Percentiles rank a stretch among this genome's conserved stretches.
Conservation (phyloP, 2,113 vertebrate genomes). For the Percina caprodes region DNA sequence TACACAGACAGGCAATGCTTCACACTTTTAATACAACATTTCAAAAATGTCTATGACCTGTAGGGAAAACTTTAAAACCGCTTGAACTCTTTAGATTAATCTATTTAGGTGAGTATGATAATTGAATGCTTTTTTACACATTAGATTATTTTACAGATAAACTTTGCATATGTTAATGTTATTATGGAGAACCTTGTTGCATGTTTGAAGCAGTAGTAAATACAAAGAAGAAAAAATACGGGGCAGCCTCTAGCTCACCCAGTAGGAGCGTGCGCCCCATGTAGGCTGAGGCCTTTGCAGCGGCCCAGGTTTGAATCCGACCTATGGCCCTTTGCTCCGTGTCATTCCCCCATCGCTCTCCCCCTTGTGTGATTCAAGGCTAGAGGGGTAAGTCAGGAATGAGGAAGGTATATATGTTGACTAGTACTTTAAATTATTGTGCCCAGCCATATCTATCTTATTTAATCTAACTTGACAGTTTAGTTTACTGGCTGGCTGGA, state of each 20-base stretch:
- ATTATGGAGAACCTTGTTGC: no score
- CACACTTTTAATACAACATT: constrained; percentile 18
- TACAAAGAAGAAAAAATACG: no score
- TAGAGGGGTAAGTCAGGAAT: neutral
- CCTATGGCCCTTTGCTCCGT: no score
- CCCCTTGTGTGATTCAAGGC: neutral
- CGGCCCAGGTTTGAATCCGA: no score
- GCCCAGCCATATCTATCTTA: neutral
- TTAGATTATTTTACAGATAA: no score
- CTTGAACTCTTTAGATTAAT: neutral
- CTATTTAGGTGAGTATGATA: neutral
- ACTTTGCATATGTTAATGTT: no score
- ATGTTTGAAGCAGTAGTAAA: no score
- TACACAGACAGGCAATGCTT: neutral
- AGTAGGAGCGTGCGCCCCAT: no score
- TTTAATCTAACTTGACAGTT: constrained; percentile 51
- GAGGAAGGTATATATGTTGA: constrained; percentile 1
- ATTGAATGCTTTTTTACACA: no score
- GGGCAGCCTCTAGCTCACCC: no score
- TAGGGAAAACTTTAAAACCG: neutral
- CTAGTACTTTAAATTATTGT: constrained; percentile 6
- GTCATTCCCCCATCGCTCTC: no score
- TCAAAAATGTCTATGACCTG: neutral
- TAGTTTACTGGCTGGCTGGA: constrained; percentile 35
- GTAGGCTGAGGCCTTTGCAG: no score